Percentiles rank a stretch among this genome's conserved stretches.
These are phyloP conservation scores for Clusia tigrina DNA, from an alignment of 2,888 invertebrate species.

Conservation along the genomic window DNA sequence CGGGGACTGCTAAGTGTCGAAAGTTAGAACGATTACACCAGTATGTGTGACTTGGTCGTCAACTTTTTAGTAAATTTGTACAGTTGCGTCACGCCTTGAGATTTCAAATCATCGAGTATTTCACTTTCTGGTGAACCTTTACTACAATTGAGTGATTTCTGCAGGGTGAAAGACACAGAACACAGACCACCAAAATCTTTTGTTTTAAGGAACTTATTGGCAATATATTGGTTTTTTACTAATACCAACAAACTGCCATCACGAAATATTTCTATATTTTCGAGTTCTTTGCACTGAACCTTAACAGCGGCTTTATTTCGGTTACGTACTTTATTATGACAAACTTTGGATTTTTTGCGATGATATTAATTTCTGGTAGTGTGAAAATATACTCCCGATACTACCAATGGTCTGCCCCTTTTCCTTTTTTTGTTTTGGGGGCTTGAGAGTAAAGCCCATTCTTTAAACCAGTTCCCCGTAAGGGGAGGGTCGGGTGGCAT, in stretches of 20 bases:
- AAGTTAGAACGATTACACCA: slow-evolving; percentile 6
- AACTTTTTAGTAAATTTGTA: neutral
- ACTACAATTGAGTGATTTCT: neutral
- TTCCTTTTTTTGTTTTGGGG: no score
- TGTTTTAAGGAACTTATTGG: neutral
- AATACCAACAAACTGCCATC: slow-evolving; percentile 2
- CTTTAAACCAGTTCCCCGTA: no score
- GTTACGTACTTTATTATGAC: no score
- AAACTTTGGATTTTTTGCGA: no score
- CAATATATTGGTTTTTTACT: neutral
- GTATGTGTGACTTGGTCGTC: neutral
- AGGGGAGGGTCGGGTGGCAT: no score
- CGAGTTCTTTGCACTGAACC: slow-evolving; percentile 7
- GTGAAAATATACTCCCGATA: no score
- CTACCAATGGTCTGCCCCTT: no score
- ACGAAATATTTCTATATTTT: neutral
- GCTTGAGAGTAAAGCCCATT: no score
- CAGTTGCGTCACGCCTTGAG: slow-evolving; percentile 11
- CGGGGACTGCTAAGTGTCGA: slow-evolving; percentile 12
- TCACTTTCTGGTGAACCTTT: slow-evolving; percentile 4
- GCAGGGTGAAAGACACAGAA: no score
- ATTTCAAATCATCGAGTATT: slow-evolving; percentile 11
- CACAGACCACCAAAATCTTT: no score
- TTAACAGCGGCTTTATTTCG: slow-evolving; percentile 7
- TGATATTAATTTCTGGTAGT: no score